Conservation (phyloP, 2,888 invertebrate genomes). For the Oxycera nigricornis region DNA sequence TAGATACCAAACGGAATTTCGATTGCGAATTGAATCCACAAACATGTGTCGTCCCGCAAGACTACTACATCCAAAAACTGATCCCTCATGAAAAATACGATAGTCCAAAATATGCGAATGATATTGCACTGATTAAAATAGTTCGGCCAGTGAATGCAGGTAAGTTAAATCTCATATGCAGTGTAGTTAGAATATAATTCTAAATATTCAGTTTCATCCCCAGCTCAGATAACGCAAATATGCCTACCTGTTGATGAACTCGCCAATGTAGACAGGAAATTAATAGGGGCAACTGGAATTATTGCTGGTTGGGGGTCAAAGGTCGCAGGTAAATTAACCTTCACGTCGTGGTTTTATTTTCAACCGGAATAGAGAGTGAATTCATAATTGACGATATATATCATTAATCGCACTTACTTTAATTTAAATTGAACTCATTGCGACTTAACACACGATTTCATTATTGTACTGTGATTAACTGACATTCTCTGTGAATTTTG, state of each 20-base stretch:
- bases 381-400: not conserved
- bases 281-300: slow-evolving; percentile 64
- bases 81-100: slow-evolving; percentile 66
- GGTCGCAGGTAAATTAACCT: slow-evolving; percentile 61
- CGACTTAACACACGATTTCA: not conserved
- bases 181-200: not conserved
- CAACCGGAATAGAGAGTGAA: not conserved
- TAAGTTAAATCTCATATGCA: slow-evolving; percentile 21
- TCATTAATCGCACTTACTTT: no score
- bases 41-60: slow-evolving; percentile 64
- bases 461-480: not conserved
- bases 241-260: slow-evolving; percentile 63
- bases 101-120: slow-evolving; percentile 64
- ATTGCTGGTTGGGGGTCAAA: slow-evolving; percentile 81
- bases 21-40: slow-evolving; percentile 60
- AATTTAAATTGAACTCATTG: slow-evolving; percentile 24
- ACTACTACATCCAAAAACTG: slow-evolving; percentile 63
- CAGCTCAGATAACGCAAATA: slow-evolving; percentile 61
- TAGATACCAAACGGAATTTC: slow-evolving; percentile 61
- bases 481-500: not conserved
- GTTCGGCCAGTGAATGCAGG: slow-evolving; percentile 57
- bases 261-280: slow-evolving; percentile 53
- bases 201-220: not conserved
- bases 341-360: not conserved
- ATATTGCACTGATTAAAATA: slow-evolving; percentile 67